phyloP scores from a whole-genome alignment of 2,888 invertebrate species.

The Himalopsyche tibetana region DNA sequence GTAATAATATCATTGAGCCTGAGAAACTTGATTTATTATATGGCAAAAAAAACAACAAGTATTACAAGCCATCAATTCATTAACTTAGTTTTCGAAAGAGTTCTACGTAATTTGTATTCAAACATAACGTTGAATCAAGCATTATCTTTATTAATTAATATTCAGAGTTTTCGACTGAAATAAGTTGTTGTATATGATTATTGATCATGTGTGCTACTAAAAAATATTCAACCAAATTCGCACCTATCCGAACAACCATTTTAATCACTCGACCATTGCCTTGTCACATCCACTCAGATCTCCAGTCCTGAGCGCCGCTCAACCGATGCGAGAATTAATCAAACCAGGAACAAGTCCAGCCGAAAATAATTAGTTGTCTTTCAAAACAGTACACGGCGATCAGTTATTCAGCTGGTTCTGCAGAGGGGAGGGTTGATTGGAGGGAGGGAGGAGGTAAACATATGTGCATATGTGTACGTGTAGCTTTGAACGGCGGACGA shows the following conservation, averaged over 20 bases:
- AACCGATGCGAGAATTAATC: slow-evolving; percentile 58
- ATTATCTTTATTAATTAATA: too few relatives aligned
- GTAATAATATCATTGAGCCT: too few relatives aligned
- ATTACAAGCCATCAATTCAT: too few relatives aligned
- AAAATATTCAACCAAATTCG: too few relatives aligned
- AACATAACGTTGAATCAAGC: too few relatives aligned
- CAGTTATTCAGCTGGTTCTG: slow-evolving; percentile 59
- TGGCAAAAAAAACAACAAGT: too few relatives aligned
- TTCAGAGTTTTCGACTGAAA: too few relatives aligned
- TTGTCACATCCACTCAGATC: neutral
- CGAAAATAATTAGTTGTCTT: slow-evolving; percentile 66
- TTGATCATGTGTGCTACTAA: too few relatives aligned
- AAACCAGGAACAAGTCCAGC: slow-evolving; percentile 63
- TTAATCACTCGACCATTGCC: neutral
- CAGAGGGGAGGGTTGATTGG: neutral
- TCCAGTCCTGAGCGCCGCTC: slow-evolving; percentile 53
- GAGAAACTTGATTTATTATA: too few relatives aligned
- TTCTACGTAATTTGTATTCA: too few relatives aligned
- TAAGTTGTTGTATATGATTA: too few relatives aligned
- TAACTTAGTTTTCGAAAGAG: too few relatives aligned
- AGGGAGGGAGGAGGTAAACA: neutral
- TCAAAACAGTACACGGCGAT: slow-evolving; percentile 64
- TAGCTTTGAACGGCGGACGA: neutral
- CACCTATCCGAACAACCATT: neutral
- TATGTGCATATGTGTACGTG: neutral